phyloP scores from a whole-genome alignment of 2,113 vertebrate species.

The Orthonyx spaldingii region DNA sequence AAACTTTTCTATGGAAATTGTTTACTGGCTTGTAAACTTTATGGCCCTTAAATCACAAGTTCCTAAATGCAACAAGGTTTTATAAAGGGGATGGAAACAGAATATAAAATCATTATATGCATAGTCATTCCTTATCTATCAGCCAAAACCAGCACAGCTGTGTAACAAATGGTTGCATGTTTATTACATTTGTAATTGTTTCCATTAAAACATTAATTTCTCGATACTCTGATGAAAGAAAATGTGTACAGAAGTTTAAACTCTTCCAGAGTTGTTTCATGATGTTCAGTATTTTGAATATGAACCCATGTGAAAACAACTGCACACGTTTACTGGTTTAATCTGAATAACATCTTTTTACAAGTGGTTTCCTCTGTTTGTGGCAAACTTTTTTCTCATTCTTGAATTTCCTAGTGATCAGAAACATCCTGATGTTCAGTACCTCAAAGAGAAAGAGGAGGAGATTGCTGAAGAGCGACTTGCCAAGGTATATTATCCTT shows the following conservation, averaged over 20 bases:
- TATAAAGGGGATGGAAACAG: background rate
- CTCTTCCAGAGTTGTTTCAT: background rate
- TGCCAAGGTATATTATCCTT: slow-evolving; percentile 73
- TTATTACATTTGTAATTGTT: background rate
- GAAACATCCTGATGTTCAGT: slow-evolving; percentile 34
- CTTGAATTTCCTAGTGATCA: slow-evolving; percentile 32
- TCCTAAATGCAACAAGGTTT: background rate
- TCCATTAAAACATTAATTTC: background rate
- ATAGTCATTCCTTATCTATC: background rate
- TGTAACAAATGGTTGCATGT: background rate
- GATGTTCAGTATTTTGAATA: background rate
- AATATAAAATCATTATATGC: background rate
- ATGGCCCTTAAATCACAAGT: background rate
- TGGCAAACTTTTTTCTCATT: background rate
- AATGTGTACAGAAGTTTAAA: background rate
- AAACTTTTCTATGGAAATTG: background rate
- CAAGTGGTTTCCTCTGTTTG: background rate
- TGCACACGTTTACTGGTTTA: background rate
- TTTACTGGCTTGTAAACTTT: background rate
- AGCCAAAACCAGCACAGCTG: background rate
- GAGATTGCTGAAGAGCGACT: slow-evolving; percentile 78
- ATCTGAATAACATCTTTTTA: background rate
- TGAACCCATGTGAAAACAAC: background rate
- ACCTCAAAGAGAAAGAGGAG: slow-evolving; percentile 65
- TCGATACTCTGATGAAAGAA: background rate